phyloP scores from a whole-genome alignment of 2,113 vertebrate genomes.

The Zosterops pallidus region DNA sequence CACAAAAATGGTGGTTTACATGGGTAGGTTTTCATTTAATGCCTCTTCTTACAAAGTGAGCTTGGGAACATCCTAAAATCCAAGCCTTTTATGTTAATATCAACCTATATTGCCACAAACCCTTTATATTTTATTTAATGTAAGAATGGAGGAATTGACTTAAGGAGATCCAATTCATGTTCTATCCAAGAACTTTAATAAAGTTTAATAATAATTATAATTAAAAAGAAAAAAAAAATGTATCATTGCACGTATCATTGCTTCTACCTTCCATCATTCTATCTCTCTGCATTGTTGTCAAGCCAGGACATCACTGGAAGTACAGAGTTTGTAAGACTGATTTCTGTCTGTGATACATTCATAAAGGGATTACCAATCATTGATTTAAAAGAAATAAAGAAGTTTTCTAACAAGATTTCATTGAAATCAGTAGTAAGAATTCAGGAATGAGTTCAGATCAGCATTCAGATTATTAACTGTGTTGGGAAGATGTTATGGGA shows the following conservation, averaged over 20 bases:
- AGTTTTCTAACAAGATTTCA: neutral
- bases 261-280: neutral
- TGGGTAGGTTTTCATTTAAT: neutral
- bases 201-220: neutral
- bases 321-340: neutral
- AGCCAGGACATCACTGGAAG: neutral
- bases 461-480: neutral
- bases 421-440: neutral
- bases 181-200: neutral
- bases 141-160: neutral
- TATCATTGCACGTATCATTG: neutral
- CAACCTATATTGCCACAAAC: fast-evolving
- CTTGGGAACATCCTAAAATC: neutral
- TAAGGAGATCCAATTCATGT: neutral
- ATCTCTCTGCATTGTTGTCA: neutral
- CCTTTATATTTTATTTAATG: neutral
- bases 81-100: neutral
- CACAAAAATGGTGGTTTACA: neutral
- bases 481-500: neutral
- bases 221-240: neutral
- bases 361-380: neutral
- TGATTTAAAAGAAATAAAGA: neutral
- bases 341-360: neutral
- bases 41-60: neutral
- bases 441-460: neutral